These are phyloP conservation scores for Cotesia chilonis DNA, from an alignment of 1,140 invertebrate species.

Conservation along the genomic window DNA sequence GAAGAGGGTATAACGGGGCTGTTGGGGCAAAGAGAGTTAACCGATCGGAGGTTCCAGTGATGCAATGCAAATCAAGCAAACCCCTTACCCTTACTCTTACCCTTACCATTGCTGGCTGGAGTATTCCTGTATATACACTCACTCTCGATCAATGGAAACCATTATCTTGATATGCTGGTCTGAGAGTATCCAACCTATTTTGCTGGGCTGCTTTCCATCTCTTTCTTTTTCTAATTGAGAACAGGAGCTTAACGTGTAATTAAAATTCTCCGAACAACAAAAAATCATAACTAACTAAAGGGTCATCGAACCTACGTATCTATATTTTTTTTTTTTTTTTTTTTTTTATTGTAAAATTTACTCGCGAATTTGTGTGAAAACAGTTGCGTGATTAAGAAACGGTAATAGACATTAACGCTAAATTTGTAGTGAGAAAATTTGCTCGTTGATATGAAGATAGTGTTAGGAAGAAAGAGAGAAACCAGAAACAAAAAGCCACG, in stretches of 20 bases:
- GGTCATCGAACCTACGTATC: background rate
- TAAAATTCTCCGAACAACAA: constrained; percentile 16
- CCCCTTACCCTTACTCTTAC: constrained; percentile 40
- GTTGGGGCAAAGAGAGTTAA: constrained; percentile 16
- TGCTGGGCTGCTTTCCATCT: background rate
- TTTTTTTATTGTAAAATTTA: background rate
- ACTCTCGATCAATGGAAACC: constrained; percentile 44
- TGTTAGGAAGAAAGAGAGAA: background rate
- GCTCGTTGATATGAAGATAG: constrained; percentile 10
- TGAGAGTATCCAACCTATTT: constrained; percentile 21
- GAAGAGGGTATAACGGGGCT: background rate
- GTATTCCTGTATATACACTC: constrained; percentile 41
- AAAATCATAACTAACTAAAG: background rate
- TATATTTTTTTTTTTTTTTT: constrained; percentile 11
- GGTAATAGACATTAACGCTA: too few relatives aligned
- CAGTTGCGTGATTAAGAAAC: too few relatives aligned
- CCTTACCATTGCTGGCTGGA: constrained; percentile 13
- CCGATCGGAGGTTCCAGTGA: constrained; percentile 36
- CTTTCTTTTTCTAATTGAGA: background rate
- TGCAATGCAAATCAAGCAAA: constrained; percentile 55
- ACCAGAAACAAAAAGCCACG: background rate
- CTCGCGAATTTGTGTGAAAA: background rate
- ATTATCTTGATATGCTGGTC: constrained; percentile 35
- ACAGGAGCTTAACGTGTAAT: constrained; percentile 17
- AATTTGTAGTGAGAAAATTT: constrained; percentile 18